Conservation (phyloP, 92 coral and sea anemone species). For the Ricordea florida region DNA sequence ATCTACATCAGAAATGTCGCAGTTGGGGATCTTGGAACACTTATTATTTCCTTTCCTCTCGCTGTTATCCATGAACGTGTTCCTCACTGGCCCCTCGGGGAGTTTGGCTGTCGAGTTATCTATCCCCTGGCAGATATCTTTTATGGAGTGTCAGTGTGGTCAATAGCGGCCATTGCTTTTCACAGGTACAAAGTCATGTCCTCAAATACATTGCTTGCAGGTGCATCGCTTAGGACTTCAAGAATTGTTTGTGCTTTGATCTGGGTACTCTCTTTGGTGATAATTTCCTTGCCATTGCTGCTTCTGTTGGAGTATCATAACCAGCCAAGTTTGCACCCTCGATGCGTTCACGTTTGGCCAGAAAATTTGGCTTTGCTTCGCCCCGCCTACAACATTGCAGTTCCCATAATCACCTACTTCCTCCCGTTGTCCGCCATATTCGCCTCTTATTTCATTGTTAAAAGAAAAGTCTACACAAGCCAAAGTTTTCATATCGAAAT, state of each 20-base stretch:
- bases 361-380: neutral
- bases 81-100: conserved; percentile 67
- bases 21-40: conserved; percentile 63
- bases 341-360: conserved; percentile 58
- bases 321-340: neutral
- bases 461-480: conserved; percentile 26
- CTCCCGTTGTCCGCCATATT: conserved; percentile 57
- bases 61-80: conserved; percentile 49
- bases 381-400: conserved; percentile 37
- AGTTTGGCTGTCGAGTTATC: conserved; percentile 57
- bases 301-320: conserved; percentile 39
- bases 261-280: conserved; percentile 55
- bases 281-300: conserved; percentile 53
- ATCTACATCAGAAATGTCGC: conserved; percentile 70
- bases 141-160: conserved; percentile 75
- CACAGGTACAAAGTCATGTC: conserved; percentile 44
- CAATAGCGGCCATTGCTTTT: conserved; percentile 66
- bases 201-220: neutral
- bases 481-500: conserved; percentile 29
- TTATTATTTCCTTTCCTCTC: conserved; percentile 60
- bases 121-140: conserved; percentile 52
- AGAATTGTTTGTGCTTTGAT: conserved; percentile 17
- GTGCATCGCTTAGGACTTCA: neutral
- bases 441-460: conserved; percentile 28
- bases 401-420: conserved; percentile 47